Percentiles rank a stretch among this genome's conserved stretches.
These are phyloP conservation scores for Pachyseris speciosa DNA, from an alignment of 64 coral and sea anemone species.

Conservation along the genomic window DNA sequence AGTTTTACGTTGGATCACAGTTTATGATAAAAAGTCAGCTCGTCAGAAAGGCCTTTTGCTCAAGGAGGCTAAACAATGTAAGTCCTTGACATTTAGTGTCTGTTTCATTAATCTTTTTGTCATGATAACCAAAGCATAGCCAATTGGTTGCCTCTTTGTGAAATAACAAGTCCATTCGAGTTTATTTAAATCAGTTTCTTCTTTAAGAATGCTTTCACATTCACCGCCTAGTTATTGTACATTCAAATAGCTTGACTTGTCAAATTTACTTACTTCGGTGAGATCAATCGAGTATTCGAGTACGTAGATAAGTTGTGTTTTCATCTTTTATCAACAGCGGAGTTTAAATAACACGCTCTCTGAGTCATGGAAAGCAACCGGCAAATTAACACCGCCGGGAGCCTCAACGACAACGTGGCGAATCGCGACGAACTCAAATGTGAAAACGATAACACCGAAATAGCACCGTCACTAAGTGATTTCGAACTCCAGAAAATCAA, in stretches of 20 bases:
- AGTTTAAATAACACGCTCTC: not conserved
- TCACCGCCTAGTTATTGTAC: not conserved
- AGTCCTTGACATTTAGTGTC: constrained; percentile 37
- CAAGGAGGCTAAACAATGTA: constrained; percentile 20
- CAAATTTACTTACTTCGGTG: not conserved
- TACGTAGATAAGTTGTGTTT: not conserved
- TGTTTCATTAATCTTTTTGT: constrained; percentile 38
- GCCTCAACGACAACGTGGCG: not conserved
- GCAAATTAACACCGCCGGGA: not conserved
- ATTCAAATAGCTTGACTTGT: not conserved
- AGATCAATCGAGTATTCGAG: not conserved
- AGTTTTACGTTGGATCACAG: not conserved
- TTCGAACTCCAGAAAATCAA: constrained; percentile 79
- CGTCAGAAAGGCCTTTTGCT: not conserved
- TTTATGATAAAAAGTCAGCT: not conserved
- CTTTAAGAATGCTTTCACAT: not conserved
- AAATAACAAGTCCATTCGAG: constrained; percentile 7
- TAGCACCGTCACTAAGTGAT: constrained; percentile 61
- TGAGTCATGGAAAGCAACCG: not conserved
- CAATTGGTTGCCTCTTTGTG: not conserved
- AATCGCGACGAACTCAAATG: not conserved
- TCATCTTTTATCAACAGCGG: not conserved
- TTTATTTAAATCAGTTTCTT: not conserved
- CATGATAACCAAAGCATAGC: not conserved
- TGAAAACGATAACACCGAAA: constrained; percentile 19